Conservation (phyloP, 2,888 invertebrate species). For the Andrena bicolor region DNA sequence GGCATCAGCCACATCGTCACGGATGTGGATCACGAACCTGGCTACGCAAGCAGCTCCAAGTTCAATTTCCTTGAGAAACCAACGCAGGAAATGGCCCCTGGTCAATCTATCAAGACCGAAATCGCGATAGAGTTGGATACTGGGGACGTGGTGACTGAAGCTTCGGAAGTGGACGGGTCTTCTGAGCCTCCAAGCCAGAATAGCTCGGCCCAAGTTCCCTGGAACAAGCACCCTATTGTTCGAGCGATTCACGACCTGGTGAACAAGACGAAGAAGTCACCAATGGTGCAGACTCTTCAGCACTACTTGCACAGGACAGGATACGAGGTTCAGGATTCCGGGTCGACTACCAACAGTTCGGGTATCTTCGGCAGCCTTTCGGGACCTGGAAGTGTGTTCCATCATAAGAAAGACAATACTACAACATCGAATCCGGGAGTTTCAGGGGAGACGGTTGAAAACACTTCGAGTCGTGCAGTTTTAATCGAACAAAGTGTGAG, state of each 20-base stretch:
- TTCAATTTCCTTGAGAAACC: neutral
- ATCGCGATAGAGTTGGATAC: neutral
- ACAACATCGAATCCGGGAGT: neutral
- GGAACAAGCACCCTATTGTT: constrained; percentile 11
- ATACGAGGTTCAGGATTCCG: constrained; percentile 7
- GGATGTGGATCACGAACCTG: neutral
- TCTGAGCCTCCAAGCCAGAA: neutral
- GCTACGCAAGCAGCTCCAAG: neutral
- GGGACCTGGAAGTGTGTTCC: neutral
- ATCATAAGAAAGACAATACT: neutral
- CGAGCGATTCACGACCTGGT: constrained; percentile 43
- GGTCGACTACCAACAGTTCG: neutral
- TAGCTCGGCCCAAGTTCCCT: neutral
- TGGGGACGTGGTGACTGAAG: neutral
- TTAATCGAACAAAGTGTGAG: neutral
- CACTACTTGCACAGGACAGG: constrained; percentile 21
- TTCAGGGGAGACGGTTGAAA: neutral
- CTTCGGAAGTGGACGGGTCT: neutral
- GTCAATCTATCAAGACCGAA: neutral
- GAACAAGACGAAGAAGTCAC: constrained; percentile 26
- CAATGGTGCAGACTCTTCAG: constrained; percentile 36
- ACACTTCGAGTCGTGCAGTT: neutral
- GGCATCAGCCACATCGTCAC: neutral
- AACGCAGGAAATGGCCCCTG: neutral
- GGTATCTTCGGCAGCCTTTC: neutral